A percentile compares a stretch with the other conserved stretches of the same genome.
phyloP scores from a whole-genome alignment of 2,888 invertebrate species.

The Argyresthia goedartella region DNA sequence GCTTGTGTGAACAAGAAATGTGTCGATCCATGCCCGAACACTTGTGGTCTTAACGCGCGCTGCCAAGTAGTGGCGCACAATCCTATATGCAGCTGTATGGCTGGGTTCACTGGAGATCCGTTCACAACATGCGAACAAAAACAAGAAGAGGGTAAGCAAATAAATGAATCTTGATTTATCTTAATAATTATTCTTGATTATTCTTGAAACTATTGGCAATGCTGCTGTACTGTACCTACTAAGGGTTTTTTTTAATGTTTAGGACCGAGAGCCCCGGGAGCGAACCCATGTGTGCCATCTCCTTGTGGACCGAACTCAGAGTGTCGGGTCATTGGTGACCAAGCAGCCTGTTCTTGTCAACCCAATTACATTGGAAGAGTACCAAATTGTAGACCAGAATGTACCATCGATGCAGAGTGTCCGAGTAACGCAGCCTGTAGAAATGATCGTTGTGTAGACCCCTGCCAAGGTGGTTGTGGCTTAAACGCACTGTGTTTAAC shows the following conservation, averaged over 20 bases:
- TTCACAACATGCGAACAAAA: constrained; percentile 76
- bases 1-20: constrained; percentile 87
- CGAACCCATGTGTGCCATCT: constrained; percentile 82
- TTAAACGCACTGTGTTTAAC: constrained; percentile 85
- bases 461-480: constrained; percentile 85
- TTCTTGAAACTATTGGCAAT: not conserved
- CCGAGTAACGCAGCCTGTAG: constrained; percentile 84
- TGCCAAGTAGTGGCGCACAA: constrained; percentile 90
- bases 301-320: constrained; percentile 89
- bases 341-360: constrained; percentile 88
- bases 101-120: constrained; percentile 85
- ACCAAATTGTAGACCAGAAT: constrained; percentile 89
- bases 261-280: constrained; percentile 23
- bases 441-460: constrained; percentile 85
- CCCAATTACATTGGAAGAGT: constrained; percentile 86
- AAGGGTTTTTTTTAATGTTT: constrained; percentile 14
- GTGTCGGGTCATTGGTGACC: constrained; percentile 83
- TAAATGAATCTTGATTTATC: not conserved
- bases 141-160: constrained; percentile 72
- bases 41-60: constrained; percentile 84
- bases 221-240: not conserved
- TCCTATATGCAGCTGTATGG: constrained; percentile 87
- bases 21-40: constrained; percentile 83
- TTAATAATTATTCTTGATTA: too few species aligned
- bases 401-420: constrained; percentile 84